Evolutionary conservation across 1,140 invertebrate genomes (phyloP).

Genomic region (Dendrolimus punctatus): DNA sequence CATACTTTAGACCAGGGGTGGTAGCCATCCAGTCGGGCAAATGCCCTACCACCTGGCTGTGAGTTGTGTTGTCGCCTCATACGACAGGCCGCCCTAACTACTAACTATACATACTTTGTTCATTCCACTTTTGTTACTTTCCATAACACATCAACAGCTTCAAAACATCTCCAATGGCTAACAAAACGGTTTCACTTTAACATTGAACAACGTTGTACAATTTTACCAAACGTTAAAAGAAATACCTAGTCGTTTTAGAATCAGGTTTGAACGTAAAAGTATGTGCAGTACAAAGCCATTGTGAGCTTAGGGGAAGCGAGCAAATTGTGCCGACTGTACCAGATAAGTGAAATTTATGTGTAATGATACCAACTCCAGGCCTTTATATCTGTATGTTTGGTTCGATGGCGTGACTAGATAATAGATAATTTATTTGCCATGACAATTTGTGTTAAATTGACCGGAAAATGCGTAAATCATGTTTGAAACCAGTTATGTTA

Average conservation of each 20-base stretch:
- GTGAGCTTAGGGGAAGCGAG: slow-evolving; percentile 15
- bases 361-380: slow-evolving; percentile 41
- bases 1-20: too few relatives aligned
- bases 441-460: slow-evolving; percentile 31
- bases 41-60: too few relatives aligned
- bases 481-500: slow-evolving; percentile 6
- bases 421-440: slow-evolving; percentile 33
- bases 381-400: slow-evolving; percentile 37
- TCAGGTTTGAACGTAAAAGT: slow-evolving; percentile 7
- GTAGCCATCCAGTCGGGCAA: too few relatives aligned
- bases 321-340: slow-evolving; percentile 35
- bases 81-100: too few relatives aligned
- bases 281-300: slow-evolving; percentile 6
- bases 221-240: slow-evolving; percentile 7
- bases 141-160: too few relatives aligned
- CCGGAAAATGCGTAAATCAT: slow-evolving; percentile 23
- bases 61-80: too few relatives aligned
- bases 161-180: too few relatives aligned
- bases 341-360: slow-evolving; percentile 46
- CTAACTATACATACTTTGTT: too few relatives aligned
- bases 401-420: slow-evolving; percentile 33
- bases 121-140: too few relatives aligned
- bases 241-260: slow-evolving; percentile 6
- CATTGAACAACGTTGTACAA: slow-evolving; percentile 1
- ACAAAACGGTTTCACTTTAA: too few relatives aligned